Conservation (phyloP, 2,113 vertebrate species). For the Pongo abelii region DNA sequence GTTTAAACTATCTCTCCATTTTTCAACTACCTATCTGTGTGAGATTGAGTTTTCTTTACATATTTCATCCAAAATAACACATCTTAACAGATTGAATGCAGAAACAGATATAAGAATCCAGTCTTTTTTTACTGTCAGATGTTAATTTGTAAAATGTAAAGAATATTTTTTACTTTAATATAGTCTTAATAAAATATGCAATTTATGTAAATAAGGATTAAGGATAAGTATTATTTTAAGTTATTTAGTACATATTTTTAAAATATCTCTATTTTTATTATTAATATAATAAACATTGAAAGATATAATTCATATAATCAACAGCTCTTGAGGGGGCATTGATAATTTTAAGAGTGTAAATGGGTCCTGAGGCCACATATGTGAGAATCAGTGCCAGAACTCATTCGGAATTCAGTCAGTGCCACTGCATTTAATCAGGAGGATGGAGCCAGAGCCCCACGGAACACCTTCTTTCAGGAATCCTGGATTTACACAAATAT, state of each 20-base stretch:
- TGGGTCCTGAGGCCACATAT: neutral
- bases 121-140: neutral
- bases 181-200: neutral
- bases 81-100: neutral
- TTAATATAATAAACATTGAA: constrained; percentile 5
- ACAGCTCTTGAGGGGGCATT: neutral
- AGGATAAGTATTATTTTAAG: neutral
- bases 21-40: neutral
- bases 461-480: neutral
- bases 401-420: neutral
- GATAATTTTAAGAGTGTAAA: constrained; percentile 14
- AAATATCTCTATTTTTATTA: neutral
- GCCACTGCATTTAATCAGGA: neutral
- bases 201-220: neutral
- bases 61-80: neutral
- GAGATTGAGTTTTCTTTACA: neutral
- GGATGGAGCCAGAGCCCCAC: neutral
- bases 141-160: neutral
- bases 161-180: neutral
- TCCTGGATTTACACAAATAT: neutral
- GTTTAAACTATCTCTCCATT: neutral
- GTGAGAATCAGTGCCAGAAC: neutral
- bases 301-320: neutral
- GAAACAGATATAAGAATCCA: neutral
- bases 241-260: neutral